These are phyloP conservation scores for Chloroceryle aenea DNA, from an alignment of 2,113 vertebrate genomes.

Conservation along the genomic window DNA sequence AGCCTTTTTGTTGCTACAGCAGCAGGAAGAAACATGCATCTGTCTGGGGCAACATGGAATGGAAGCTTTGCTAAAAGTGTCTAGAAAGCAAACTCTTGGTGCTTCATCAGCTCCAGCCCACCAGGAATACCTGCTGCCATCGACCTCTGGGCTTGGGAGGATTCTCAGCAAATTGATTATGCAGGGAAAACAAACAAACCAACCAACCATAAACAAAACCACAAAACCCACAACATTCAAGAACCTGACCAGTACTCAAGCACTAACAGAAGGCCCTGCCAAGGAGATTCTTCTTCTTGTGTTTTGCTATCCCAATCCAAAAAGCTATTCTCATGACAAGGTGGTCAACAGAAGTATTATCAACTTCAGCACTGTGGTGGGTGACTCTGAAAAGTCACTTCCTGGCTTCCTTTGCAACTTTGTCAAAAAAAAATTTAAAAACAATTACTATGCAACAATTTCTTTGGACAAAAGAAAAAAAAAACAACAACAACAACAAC, in stretches of 20 bases:
- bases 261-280: background rate
- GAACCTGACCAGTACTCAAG: background rate
- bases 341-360: background rate
- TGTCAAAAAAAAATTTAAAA: background rate
- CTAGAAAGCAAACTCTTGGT: background rate
- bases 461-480: background rate
- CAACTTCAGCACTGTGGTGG: background rate
- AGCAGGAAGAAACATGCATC: too few species aligned
- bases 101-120: background rate
- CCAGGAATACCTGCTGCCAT: background rate
- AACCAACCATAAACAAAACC: background rate
- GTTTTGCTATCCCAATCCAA: background rate
- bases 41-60: too few species aligned
- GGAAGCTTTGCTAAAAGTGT: background rate
- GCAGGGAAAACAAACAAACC: background rate
- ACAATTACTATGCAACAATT: background rate
- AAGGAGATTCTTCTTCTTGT: background rate
- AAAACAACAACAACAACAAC: too few species aligned
- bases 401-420: background rate
- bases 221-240: background rate
- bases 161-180: background rate
- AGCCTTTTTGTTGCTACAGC: background rate
- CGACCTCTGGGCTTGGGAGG: background rate
- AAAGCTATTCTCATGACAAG: background rate
- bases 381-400: background rate